Percentiles rank a stretch among this genome's conserved stretches.
Evolutionary conservation across 2,113 vertebrate genomes (phyloP).

Genomic region (Ochotona princeps): DNA sequence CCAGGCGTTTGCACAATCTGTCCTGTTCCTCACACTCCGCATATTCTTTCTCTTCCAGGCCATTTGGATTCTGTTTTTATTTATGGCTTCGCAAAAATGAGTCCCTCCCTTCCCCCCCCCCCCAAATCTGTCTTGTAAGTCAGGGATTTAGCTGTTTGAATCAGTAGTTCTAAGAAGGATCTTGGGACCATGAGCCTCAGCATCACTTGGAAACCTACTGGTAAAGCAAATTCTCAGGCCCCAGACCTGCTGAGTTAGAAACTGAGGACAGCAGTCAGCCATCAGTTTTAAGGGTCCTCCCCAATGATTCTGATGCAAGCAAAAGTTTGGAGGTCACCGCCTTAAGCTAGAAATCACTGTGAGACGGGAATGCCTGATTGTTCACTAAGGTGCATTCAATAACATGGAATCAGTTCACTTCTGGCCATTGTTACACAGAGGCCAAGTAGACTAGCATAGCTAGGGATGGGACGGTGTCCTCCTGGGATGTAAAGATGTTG

Average conservation of each 20-base stretch:
- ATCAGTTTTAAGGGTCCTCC: background rate
- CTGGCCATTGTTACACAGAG: background rate
- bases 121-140: background rate
- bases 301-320: background rate
- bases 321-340: background rate
- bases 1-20: constrained; percentile 1
- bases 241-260: background rate
- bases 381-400: background rate
- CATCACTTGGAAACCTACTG: background rate
- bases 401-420: background rate
- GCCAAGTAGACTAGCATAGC: background rate
- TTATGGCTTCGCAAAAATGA: background rate
- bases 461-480: background rate
- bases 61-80: constrained; percentile 45
- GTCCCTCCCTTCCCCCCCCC: background rate
- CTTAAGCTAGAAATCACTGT: constrained; percentile 29
- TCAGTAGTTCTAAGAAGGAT: constrained; percentile 33
- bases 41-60: constrained; percentile 32
- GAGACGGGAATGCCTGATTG: background rate
- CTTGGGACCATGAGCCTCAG: background rate
- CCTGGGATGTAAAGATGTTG: background rate
- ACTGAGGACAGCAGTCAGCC: background rate
- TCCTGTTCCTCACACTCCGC: constrained; percentile 1
- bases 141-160: constrained; percentile 53
- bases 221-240: background rate